A percentile compares a stretch with the other conserved stretches of the same genome.
Evolutionary conservation across 2,888 invertebrate genomes (phyloP).

Genomic region (Chrysodeixis includens): DNA sequence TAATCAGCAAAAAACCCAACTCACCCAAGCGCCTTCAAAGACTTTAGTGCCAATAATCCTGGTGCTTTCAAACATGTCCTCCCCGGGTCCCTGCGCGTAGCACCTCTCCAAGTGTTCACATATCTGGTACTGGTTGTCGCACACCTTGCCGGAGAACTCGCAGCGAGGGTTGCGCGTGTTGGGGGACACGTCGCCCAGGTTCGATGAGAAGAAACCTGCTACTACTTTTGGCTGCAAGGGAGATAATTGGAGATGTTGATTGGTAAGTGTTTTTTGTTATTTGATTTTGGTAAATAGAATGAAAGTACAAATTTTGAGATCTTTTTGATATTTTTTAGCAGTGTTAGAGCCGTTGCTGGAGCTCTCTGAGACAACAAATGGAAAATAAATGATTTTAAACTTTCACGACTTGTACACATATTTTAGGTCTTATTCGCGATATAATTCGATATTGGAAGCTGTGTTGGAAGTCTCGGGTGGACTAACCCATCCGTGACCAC

Average conservation of each 20-base stretch:
- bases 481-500: too few relatives aligned
- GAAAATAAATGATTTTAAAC: too few relatives aligned
- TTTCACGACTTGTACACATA: too few relatives aligned
- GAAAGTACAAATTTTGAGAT: too few relatives aligned
- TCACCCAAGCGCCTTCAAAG: constrained; percentile 90
- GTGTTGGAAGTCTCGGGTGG: too few relatives aligned
- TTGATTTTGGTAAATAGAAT: too few relatives aligned
- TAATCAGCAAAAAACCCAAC: constrained; percentile 22
- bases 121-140: constrained; percentile 91
- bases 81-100: constrained; percentile 94
- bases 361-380: too few relatives aligned
- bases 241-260: not conserved
- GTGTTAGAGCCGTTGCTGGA: too few relatives aligned
- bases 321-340: too few relatives aligned
- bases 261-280: too few relatives aligned
- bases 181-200: constrained; percentile 95
- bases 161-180: constrained; percentile 93
- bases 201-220: constrained; percentile 94
- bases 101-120: constrained; percentile 91
- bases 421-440: too few relatives aligned
- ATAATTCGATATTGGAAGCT: too few relatives aligned
- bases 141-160: constrained; percentile 91
- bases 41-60: constrained; percentile 93
- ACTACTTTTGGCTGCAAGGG: constrained; percentile 92
- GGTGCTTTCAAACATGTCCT: constrained; percentile 95